Evolutionary conservation across 2,797 vertebrate species (phyloP), one percentile per base, ranked within the genome.

Genomic region (Scyliorhinus canicula): DNA sequence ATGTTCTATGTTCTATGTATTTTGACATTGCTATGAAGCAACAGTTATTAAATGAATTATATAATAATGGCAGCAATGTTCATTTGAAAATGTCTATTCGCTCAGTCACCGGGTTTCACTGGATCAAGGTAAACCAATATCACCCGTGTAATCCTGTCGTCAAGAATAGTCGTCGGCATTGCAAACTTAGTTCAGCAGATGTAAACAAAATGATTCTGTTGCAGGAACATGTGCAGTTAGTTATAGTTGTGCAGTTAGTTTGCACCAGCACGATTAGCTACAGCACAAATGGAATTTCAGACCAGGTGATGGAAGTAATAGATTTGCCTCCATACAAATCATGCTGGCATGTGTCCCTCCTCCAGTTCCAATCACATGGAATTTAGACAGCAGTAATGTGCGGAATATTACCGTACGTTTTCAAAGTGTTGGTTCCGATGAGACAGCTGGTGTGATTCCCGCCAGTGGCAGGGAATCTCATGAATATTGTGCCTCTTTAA

Each of bases 31-130:
- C 35, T n/a, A 74, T 35, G 28, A 52, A 94, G 93, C 93, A 94
- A 69, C 91, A 74, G 67, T 94, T 94, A 71, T 52, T 94, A 35
- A 94, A 74, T 55, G 14, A 74, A 52, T 94, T 94, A 31, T 71
- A 52, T 26, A 71, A 69, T 52, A 71, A 94, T 71, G 28, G 14
- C 44, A 93, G 4, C 40, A 31, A 28, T 21, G 67, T 52, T 94
- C 93, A 94, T 94, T 74, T 94, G 31, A n/a, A 52, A 94, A 71
- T 94, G 47, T 74, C 69, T 52, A 74, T 71, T 94, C 31, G n/a
- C 28, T 71, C 44, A 52, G 67, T 94, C 47, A 71, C 35, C 9
- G 26, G 12, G 1, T 71, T 71, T 71, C 31, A 71, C 40, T 93
- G 40, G 26, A 63, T 63, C 60, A 63, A 35, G 28, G 31, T 74